phyloP scores from a whole-genome alignment of 92 coral and sea anemone species.

The Porites divaricata region DNA sequence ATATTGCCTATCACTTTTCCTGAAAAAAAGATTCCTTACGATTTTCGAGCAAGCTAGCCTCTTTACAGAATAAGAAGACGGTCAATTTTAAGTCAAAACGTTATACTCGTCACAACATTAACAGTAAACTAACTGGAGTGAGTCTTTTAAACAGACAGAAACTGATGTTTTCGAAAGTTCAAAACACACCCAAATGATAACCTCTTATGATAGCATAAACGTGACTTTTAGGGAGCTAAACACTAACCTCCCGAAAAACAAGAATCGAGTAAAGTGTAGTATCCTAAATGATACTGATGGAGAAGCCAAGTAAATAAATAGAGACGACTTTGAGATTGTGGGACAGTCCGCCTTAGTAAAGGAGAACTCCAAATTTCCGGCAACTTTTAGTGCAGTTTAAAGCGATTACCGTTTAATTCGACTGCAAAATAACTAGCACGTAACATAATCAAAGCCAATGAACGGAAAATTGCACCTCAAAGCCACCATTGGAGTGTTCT shows the following conservation, averaged over 20 bases:
- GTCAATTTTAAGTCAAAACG: neutral
- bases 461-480: conserved; percentile 63
- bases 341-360: neutral
- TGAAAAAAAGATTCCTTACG: neutral
- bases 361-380: neutral
- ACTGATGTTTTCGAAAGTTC: conserved; percentile 16
- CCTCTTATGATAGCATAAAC: no score
- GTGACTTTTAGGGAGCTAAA: no score
- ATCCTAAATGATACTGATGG: neutral
- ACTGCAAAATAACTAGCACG: neutral
- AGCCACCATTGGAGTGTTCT: conserved; percentile 79
- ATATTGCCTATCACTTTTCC: conserved; percentile 5
- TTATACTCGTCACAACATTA: neutral
- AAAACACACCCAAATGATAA: neutral
- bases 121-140: conserved; percentile 18
- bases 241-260: neutral
- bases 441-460: conserved; percentile 5
- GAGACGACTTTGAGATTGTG: neutral
- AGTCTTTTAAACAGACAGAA: neutral
- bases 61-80: neutral
- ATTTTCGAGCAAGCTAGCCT: neutral
- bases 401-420: conserved; percentile 3
- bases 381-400: conserved; percentile 1
- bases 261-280: neutral
- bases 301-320: neutral